Evolutionary conservation across 2,797 vertebrate genomes (phyloP), one percentile per base, ranked within the genome.

Genomic region (Sebastes trivittatus): DNA sequence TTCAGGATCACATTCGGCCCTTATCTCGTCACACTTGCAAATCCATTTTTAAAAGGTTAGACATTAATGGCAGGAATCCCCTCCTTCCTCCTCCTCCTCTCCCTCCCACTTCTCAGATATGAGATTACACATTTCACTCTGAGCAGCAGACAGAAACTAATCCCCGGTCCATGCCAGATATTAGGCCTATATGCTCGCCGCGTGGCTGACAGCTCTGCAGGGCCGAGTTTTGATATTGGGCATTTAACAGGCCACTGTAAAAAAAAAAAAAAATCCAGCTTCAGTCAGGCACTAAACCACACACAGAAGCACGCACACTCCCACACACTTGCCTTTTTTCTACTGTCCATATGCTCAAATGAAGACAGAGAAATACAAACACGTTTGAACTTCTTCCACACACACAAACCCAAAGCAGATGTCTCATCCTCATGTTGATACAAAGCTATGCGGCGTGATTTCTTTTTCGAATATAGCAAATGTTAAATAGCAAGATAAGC

Each of bases 21-120:
- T 92, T 93, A 95, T 95, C 93, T 94, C 59, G 77, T 92, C 94
- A 93, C 84, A 88, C 84, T 92, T 67, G 72, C 90, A 90, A 93
- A 95, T 95, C 88, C 81, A 83, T 95, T 95, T 94, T 93, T 91
- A 88, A 93, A 94, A 94, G 93, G 92, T 94, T 94, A 89, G 81
- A 89, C 89, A 86, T 94, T 95, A 94, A 94, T 92, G 89, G 88
- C 64, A 69, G 84, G 73, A 87, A 90, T 86, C 88, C 88, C 89
- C 88, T 80, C 67, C 72, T 87, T 83, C 77, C 75, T 84, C 82
- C 83, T 72, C 66, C 82, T 80, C 72, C 80, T 77, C 84, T 71
- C 71, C 80, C 69, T 87, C 81, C 78, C 81, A 82, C 85, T 87
- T 86, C 85, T 88, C 83, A 91, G 89, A 93, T 93, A 88, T 77